Percentiles rank a stretch among this genome's conserved stretches.
Evolutionary conservation across 2,888 invertebrate genomes (phyloP).

Genomic region (Xanthorhoe spadicearia): DNA sequence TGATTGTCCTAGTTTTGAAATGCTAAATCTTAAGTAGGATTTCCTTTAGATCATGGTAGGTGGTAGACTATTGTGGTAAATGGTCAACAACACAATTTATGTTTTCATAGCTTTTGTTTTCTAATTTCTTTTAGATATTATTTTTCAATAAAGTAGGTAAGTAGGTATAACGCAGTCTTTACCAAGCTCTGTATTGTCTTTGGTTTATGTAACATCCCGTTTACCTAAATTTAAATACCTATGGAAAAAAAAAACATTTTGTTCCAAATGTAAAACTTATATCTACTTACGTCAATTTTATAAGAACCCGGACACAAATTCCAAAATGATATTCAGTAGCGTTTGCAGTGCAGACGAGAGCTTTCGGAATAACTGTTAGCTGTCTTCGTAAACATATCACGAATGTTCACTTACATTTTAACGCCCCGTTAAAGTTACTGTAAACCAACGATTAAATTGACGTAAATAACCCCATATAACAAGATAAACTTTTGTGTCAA

Average conservation of each 20-base stretch:
- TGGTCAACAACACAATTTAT: background rate
- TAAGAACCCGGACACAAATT: slow-evolving; percentile 1
- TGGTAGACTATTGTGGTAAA: slow-evolving; percentile 2
- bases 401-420: background rate
- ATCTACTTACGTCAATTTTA: background rate
- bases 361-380: slow-evolving; percentile 33
- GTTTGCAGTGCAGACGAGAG: slow-evolving; percentile 19
- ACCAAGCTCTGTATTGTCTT: no score
- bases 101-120: background rate
- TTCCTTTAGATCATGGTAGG: slow-evolving; percentile 44
- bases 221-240: background rate
- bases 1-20: slow-evolving; percentile 50
- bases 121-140: no score
- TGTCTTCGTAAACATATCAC: slow-evolving; percentile 32
- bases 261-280: background rate
- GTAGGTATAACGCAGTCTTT: background rate
- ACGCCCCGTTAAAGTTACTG: background rate
- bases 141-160: no score
- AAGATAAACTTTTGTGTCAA: no score
- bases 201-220: no score
- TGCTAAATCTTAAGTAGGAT: slow-evolving; percentile 48
- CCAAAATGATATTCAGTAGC: slow-evolving; percentile 23
- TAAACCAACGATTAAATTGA: background rate
- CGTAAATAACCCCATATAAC: no score
- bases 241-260: background rate